Conservation (phyloP, 2,888 invertebrate genomes). For the Polymixis lichenea region DNA sequence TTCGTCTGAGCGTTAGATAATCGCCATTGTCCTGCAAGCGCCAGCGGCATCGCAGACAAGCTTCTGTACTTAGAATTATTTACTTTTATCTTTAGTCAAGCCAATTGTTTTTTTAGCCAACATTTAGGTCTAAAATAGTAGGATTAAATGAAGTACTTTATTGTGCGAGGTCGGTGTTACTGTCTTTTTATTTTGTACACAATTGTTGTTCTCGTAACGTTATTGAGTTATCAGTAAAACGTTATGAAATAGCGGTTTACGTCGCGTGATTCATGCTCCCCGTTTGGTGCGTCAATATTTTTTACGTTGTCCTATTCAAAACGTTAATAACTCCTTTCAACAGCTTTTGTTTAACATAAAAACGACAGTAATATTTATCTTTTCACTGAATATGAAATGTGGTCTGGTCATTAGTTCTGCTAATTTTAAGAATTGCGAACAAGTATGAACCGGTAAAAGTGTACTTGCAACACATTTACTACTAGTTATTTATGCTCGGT, state of each 20-base stretch:
- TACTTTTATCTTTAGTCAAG: constrained; percentile 70
- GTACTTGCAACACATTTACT: neutral
- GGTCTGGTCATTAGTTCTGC: constrained; percentile 8
- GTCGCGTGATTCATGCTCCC: constrained; percentile 78
- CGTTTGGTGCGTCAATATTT: constrained; percentile 77
- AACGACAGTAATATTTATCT: constrained; percentile 42
- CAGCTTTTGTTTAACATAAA: constrained; percentile 50
- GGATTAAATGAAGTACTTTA: constrained; percentile 51
- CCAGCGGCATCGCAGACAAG: constrained; percentile 80
- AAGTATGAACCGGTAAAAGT: constrained; percentile 16
- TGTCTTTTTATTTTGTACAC: constrained; percentile 71
- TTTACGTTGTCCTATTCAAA: constrained; percentile 55
- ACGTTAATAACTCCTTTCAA: constrained; percentile 57
- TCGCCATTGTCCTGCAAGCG: constrained; percentile 81
- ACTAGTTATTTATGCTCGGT: too few species aligned
- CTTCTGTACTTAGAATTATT: constrained; percentile 79
- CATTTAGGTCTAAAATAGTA: constrained; percentile 54
- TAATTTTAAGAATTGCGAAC: constrained; percentile 31
- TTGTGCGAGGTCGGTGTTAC: constrained; percentile 49
- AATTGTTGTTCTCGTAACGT: constrained; percentile 75
- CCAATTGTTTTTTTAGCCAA: constrained; percentile 66
- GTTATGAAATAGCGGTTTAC: constrained; percentile 81
- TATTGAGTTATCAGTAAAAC: constrained; percentile 80
- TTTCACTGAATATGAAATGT: constrained; percentile 21
- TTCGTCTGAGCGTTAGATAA: constrained; percentile 81